Evolutionary conservation across 2,888 invertebrate genomes (phyloP).

Genomic region (Apantesis nais): DNA sequence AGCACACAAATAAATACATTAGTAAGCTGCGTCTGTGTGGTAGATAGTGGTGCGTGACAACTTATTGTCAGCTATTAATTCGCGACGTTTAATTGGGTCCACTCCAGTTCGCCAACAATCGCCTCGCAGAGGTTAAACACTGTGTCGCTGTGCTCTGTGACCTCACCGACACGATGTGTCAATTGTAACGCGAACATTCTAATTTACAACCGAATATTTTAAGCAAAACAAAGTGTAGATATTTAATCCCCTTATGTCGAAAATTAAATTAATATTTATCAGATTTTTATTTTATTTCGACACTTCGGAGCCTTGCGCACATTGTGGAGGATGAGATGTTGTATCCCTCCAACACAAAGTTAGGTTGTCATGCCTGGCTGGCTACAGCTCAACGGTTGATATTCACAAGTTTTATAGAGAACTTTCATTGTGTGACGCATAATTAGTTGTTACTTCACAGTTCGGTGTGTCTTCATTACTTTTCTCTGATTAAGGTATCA

Average conservation of each 20-base stretch:
- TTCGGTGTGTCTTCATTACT: too few relatives aligned
- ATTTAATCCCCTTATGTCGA: background rate
- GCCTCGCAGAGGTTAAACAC: conserved; percentile 9
- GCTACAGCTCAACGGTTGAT: too few relatives aligned
- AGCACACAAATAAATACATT: background rate
- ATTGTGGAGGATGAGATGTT: too few relatives aligned
- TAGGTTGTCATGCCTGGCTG: too few relatives aligned
- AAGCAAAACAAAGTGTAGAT: background rate
- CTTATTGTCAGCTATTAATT: background rate
- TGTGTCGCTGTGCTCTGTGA: conserved; percentile 12
- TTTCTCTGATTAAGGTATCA: too few relatives aligned
- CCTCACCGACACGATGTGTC: conserved; percentile 10
- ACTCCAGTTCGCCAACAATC: conserved; percentile 1
- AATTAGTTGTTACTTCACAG: too few relatives aligned
- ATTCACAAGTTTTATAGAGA: too few relatives aligned
- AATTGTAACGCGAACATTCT: background rate
- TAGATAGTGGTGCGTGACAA: background rate
- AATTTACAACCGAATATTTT: background rate
- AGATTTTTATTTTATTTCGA: too few relatives aligned
- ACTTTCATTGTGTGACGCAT: too few relatives aligned
- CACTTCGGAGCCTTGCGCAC: too few relatives aligned
- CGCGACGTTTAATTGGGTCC: background rate
- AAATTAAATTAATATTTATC: background rate
- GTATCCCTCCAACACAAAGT: too few relatives aligned
- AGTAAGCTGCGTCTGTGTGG: background rate